Evolutionary conservation across 2,888 invertebrate species (phyloP).

Genomic region (Ecdyonurus torrentis): DNA sequence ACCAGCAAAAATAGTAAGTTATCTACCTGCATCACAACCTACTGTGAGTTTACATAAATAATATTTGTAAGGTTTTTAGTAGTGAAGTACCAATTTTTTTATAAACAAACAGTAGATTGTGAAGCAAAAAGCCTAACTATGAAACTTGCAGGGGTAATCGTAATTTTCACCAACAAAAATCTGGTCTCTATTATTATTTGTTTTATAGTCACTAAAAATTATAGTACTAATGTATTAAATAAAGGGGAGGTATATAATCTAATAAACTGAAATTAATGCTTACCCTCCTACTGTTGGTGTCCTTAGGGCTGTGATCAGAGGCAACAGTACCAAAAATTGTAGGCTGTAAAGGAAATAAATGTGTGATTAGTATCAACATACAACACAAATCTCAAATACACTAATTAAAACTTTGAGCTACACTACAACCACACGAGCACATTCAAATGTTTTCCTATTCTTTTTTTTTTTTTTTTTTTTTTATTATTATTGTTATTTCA

Average conservation of each 20-base stretch:
- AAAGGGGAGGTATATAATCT: too few relatives aligned
- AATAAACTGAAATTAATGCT: slow-evolving; percentile 23
- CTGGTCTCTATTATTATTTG: not conserved
- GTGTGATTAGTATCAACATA: slow-evolving; percentile 1
- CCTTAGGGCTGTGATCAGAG: slow-evolving; percentile 40
- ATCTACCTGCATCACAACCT: too few relatives aligned
- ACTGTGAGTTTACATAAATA: too few relatives aligned
- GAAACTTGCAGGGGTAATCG: too few relatives aligned
- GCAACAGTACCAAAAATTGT: slow-evolving; percentile 45
- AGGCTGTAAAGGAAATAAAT: slow-evolving; percentile 33
- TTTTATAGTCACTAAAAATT: not conserved
- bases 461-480: not conserved
- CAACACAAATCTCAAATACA: not conserved
- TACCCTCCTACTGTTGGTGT: slow-evolving; percentile 41
- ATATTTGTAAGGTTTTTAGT: too few relatives aligned
- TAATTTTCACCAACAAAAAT: too few relatives aligned
- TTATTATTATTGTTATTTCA: not conserved
- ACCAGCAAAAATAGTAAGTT: not conserved
- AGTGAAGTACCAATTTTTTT: too few relatives aligned
- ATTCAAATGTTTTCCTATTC: not conserved
- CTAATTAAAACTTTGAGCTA: not conserved
- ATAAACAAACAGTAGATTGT: too few relatives aligned
- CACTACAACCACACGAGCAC: not conserved
- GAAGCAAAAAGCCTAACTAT: too few relatives aligned
- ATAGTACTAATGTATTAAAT: not conserved